Conservation (phyloP, 2,113 vertebrate species). For the Furnarius figulus region DNA sequence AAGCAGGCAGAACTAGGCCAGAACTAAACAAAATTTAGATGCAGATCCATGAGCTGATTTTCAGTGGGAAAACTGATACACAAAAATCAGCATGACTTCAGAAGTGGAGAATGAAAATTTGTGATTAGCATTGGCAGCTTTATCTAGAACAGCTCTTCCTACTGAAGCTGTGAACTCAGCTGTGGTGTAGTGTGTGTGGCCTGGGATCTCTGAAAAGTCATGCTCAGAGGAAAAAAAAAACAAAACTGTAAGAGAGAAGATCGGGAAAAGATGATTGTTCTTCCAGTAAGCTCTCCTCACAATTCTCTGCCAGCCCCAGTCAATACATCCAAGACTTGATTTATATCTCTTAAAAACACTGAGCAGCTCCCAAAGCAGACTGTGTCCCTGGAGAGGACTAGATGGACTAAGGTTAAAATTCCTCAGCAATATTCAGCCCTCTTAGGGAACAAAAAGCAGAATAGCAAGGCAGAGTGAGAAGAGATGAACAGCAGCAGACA, state of each 20-base stretch:
- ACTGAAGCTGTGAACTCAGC: neutral
- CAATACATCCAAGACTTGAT: conserved; percentile 22
- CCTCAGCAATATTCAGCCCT: neutral
- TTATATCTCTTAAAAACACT: conserved; percentile 30
- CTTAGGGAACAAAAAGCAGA: conserved; percentile 26
- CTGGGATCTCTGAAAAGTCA: neutral
- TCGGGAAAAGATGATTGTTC: neutral
- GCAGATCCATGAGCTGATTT: neutral
- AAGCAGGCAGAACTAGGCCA: neutral
- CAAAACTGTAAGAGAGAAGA: neutral
- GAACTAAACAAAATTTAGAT: neutral
- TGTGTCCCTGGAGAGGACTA: conserved; percentile 19
- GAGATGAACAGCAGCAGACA: neutral
- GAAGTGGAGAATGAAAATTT: neutral
- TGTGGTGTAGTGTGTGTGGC: neutral
- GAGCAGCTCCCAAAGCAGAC: neutral
- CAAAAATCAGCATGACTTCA: neutral
- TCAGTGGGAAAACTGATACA: neutral
- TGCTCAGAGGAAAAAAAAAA: neutral
- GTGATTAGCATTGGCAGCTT: neutral
- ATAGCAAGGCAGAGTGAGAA: neutral
- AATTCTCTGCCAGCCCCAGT: neutral
- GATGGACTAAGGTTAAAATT: conserved; percentile 39
- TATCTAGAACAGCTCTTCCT: neutral
- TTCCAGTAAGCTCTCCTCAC: neutral